These are phyloP conservation scores for Cosmopolites sordidus DNA, from an alignment of 2,888 invertebrate genomes.

Conservation along the genomic window DNA sequence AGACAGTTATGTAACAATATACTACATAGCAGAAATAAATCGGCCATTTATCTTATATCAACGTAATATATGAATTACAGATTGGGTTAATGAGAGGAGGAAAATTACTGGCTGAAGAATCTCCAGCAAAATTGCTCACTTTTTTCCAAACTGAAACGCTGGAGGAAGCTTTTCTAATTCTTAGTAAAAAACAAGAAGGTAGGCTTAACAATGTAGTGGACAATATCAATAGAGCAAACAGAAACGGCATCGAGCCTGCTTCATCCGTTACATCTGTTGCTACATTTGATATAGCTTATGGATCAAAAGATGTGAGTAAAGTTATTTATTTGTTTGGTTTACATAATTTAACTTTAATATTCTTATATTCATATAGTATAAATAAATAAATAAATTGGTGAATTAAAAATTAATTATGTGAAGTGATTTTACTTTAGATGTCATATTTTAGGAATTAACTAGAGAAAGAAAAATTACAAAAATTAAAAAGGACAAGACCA, in stretches of 20 bases:
- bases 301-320: constrained; percentile 36
- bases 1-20: too few relatives aligned
- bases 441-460: constrained; percentile 21
- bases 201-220: constrained; percentile 31
- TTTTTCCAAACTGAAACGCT: constrained; percentile 68
- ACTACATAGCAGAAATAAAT: too few relatives aligned
- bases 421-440: too few relatives aligned
- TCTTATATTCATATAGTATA: too few relatives aligned
- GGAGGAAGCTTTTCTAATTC: constrained; percentile 82
- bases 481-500: constrained; percentile 25
- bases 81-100: constrained; percentile 89
- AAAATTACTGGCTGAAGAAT: constrained; percentile 77
- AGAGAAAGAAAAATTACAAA: constrained; percentile 21
- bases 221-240: constrained; percentile 28
- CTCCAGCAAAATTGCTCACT: constrained; percentile 67
- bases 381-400: too few relatives aligned
- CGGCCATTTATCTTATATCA: too few relatives aligned
- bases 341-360: too few relatives aligned
- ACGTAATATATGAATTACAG: too few relatives aligned
- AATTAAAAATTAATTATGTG: too few relatives aligned
- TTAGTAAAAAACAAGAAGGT: constrained; percentile 63
- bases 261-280: constrained; percentile 30
- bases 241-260: constrained; percentile 26
- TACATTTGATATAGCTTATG: constrained; percentile 32
- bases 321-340: too few relatives aligned